These are phyloP conservation scores for Drosophila diplacantha DNA, from an alignment of 2,888 invertebrate species.

Conservation along the genomic window DNA sequence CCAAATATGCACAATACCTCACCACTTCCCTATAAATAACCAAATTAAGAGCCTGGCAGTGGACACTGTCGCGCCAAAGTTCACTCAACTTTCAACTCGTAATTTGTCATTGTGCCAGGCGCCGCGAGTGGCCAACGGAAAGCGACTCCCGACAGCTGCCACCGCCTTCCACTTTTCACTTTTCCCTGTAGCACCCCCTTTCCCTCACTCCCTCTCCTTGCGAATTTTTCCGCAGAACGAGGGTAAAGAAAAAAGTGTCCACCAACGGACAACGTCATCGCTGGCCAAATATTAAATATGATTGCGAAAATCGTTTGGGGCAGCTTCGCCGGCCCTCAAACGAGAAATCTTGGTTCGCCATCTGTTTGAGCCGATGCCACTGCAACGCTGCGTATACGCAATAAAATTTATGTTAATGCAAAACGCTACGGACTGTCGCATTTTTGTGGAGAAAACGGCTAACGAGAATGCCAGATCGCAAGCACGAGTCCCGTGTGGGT, in stretches of 20 bases:
- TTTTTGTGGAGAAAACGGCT: conserved; percentile 58
- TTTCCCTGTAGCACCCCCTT: background rate
- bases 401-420: conserved; percentile 66
- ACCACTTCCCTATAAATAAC: conserved; percentile 12
- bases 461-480: conserved; percentile 37
- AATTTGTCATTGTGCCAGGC: conserved; percentile 70
- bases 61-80: conserved; percentile 60
- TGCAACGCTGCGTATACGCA: conserved; percentile 65
- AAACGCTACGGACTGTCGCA: conserved; percentile 62
- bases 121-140: conserved; percentile 41
- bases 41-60: conserved; percentile 29
- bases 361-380: conserved; percentile 21
- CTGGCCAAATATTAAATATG: conserved; percentile 50
- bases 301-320: conserved; percentile 45
- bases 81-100: conserved; percentile 71
- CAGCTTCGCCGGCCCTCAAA: conserved; percentile 6
- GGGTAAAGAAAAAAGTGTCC: conserved; percentile 10
- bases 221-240: conserved; percentile 1
- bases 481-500: conserved; percentile 45
- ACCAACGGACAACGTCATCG: conserved; percentile 51
- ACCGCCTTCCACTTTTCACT: conserved; percentile 15
- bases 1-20: background rate
- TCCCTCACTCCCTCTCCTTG: background rate
- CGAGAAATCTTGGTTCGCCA: conserved; percentile 10
- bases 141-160: conserved; percentile 58